phyloP scores from a whole-genome alignment of 1,140 invertebrate genomes.

The Bombyx mandarina region DNA sequence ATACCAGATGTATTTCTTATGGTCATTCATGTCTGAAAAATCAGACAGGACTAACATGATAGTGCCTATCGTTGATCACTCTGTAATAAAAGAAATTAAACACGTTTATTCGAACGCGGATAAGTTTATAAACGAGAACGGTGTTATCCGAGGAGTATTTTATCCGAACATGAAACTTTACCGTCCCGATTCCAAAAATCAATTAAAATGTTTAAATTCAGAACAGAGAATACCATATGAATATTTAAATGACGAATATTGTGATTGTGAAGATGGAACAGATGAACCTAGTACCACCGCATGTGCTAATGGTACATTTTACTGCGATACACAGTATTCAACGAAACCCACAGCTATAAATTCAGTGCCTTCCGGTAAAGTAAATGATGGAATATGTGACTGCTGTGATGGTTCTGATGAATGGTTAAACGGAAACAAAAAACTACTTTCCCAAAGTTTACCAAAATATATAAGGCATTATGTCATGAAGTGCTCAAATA shows the following conservation, averaged over 20 bases:
- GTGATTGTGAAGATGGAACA: slow-evolving; percentile 90
- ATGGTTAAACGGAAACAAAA: slow-evolving; percentile 55
- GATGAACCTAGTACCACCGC: slow-evolving; percentile 94
- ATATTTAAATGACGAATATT: slow-evolving; percentile 94
- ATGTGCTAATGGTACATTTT: slow-evolving; percentile 86
- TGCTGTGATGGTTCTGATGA: slow-evolving; percentile 91
- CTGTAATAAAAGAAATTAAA: slow-evolving; percentile 23
- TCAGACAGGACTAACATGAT: slow-evolving; percentile 22
- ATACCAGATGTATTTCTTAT: slow-evolving; percentile 56
- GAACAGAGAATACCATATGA: slow-evolving; percentile 55
- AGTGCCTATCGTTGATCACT: slow-evolving; percentile 32
- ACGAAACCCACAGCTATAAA: slow-evolving; percentile 47
- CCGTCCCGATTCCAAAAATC: slow-evolving; percentile 36
- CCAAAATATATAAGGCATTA: slow-evolving; percentile 35
- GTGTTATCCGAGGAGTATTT: slow-evolving; percentile 49
- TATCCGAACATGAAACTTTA: slow-evolving; percentile 38
- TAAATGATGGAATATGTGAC: slow-evolving; percentile 96
- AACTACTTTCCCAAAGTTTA: slow-evolving; percentile 40
- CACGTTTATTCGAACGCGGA: slow-evolving; percentile 44
- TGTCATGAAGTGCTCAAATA: slow-evolving; percentile 40
- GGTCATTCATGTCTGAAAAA: slow-evolving; percentile 48
- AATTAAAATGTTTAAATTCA: slow-evolving; percentile 47
- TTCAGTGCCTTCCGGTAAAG: slow-evolving; percentile 74
- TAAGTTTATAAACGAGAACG: slow-evolving; percentile 49
- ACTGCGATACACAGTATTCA: slow-evolving; percentile 75